Conservation (phyloP, 2,113 vertebrate genomes). For the Ailurus styani region DNA sequence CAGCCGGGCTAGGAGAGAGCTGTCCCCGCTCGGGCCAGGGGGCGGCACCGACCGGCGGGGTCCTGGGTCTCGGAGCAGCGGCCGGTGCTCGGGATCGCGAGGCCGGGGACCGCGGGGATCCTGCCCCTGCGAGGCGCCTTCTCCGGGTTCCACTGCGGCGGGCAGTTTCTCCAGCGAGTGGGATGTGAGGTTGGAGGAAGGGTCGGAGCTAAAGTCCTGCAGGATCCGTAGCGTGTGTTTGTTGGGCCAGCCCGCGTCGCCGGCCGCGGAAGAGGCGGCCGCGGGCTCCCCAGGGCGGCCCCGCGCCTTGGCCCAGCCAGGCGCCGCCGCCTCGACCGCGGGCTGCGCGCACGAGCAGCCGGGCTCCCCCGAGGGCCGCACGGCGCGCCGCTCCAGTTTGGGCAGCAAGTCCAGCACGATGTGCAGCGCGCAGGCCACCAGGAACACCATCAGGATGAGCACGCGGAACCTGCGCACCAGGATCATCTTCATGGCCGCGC, state of each 20-base stretch:
- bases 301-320: conserved; percentile 68
- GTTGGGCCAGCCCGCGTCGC: conserved; percentile 88
- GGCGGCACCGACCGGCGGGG: conserved; percentile 64
- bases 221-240: conserved; percentile 94
- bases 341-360: conserved; percentile 88
- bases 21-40: conserved; percentile 60
- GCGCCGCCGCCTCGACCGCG: conserved; percentile 24
- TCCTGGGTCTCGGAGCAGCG: conserved; percentile 61
- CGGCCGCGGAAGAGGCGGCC: conserved; percentile 80
- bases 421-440: conserved; percentile 95
- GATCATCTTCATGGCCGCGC: conserved; percentile 89
- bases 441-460: conserved; percentile 92
- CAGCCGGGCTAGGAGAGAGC: conserved; percentile 85
- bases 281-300: conserved; percentile 78
- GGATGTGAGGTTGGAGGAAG: conserved; percentile 90
- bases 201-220: conserved; percentile 95
- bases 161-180: conserved; percentile 87
- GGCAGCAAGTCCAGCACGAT: conserved; percentile 95
- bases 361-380: conserved; percentile 70
- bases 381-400: conserved; percentile 87
- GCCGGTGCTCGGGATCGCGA: neutral
- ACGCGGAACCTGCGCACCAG: conserved; percentile 93
- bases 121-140: conserved; percentile 59
- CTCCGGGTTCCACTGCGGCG: conserved; percentile 68
- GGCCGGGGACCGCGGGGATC: conserved; percentile 26